Percentiles rank a stretch among this genome's conserved stretches.
Conservation (phyloP, 2,797 vertebrate genomes). For the Chromis chromis region DNA sequence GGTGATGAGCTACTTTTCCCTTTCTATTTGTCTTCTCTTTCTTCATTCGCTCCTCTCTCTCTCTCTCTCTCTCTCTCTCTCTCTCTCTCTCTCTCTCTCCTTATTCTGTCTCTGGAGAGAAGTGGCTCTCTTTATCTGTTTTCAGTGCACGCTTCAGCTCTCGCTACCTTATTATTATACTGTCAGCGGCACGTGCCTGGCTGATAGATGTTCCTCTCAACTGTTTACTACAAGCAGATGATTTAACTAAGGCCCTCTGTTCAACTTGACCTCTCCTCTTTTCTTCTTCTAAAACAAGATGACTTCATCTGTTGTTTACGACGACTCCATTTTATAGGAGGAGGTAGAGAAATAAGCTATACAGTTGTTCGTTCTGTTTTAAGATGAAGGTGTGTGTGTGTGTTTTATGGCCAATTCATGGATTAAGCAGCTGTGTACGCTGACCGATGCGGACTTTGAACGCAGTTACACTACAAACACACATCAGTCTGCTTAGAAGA, state of each 20-base stretch:
- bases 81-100: constrained; percentile 12
- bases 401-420: neutral
- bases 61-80: constrained; percentile 19
- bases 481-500: too few relatives aligned
- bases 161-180: constrained; percentile 82
- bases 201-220: constrained; percentile 83
- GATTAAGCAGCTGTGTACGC: too few relatives aligned
- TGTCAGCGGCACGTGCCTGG: constrained; percentile 82
- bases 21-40: constrained; percentile 63
- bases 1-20: constrained; percentile 74
- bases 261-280: constrained; percentile 75
- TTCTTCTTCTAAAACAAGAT: constrained; percentile 72
- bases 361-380: neutral
- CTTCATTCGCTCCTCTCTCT: constrained; percentile 19
- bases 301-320: constrained; percentile 80
- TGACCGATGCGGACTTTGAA: too few relatives aligned
- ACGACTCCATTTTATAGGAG: constrained; percentile 75
- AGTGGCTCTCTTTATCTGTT: constrained; percentile 79
- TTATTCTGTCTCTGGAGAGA: constrained; percentile 54
- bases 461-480: too few relatives aligned
- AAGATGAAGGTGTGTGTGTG: constrained; percentile 21
- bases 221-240: constrained; percentile 84
- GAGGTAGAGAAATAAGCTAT: constrained; percentile 7
- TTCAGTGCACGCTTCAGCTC: constrained; percentile 74
- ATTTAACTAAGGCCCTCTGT: constrained; percentile 80